Conservation (phyloP, 2,797 vertebrate species). For the Sarcoramphus papa region DNA sequence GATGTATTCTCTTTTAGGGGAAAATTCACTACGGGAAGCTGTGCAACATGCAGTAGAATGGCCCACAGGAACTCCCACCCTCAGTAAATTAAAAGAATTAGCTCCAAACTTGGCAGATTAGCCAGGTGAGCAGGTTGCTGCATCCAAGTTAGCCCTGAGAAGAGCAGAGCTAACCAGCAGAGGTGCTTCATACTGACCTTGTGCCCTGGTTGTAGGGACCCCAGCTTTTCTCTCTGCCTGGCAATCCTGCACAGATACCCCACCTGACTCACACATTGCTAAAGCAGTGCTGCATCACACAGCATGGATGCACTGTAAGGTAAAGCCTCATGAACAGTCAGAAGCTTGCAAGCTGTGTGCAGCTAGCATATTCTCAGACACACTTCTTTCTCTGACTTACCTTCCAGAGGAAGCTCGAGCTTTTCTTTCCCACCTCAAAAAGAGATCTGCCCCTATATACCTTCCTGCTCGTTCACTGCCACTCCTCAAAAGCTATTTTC, state of each 20-base stretch:
- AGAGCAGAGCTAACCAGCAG: not conserved
- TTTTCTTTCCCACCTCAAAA: not conserved
- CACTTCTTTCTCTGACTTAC: not conserved
- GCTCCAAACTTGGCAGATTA: not conserved
- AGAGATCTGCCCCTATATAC: not conserved
- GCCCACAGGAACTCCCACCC: not conserved
- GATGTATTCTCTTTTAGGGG: not conserved
- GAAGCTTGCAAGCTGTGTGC: not conserved
- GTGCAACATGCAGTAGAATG: not conserved
- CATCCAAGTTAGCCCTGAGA: not conserved
- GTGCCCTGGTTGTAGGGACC: not conserved
- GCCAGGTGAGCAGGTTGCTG: not conserved
- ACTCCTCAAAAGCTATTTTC: not conserved
- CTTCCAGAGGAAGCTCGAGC: not conserved
- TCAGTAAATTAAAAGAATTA: not conserved
- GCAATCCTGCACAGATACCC: not conserved
- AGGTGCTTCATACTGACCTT: not conserved
- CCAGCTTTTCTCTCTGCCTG: not conserved
- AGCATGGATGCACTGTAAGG: not conserved
- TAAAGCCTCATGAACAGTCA: not conserved
- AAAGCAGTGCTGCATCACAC: not conserved
- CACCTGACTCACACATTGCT: not conserved
- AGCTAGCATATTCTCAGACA: not conserved
- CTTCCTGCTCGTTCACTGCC: not conserved
- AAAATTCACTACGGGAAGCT: not conserved